Percentiles rank a stretch among this genome's conserved stretches.
Evolutionary conservation across 1,140 invertebrate genomes (phyloP).

Genomic region (Arion vulgaris): DNA sequence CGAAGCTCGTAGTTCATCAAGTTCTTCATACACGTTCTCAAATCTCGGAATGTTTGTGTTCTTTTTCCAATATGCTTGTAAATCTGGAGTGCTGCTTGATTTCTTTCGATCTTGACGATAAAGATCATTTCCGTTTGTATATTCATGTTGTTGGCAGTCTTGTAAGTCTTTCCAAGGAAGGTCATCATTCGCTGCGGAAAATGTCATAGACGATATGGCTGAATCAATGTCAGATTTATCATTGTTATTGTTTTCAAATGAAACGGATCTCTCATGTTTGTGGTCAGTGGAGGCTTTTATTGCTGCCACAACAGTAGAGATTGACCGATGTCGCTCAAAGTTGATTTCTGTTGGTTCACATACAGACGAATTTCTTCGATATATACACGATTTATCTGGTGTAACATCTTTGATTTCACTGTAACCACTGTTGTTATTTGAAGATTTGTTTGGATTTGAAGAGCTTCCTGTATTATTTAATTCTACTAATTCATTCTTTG

Average conservation of each 20-base stretch:
- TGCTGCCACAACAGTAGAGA: neutral
- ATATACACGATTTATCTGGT: neutral
- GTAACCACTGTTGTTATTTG: neutral
- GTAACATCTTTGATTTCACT: neutral
- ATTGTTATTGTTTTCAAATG: neutral
- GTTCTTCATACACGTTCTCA: conserved; percentile 31
- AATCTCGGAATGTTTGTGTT: neutral
- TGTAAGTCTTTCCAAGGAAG: neutral
- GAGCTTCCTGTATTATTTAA: neutral
- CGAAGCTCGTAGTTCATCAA: neutral
- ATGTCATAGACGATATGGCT: conserved; percentile 3
- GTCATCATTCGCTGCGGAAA: neutral
- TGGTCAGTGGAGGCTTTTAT: neutral
- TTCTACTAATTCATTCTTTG: neutral
- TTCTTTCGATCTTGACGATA: neutral
- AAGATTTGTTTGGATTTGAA: neutral
- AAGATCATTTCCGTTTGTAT: neutral
- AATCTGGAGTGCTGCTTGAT: conserved; percentile 30
- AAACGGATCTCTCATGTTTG: neutral
- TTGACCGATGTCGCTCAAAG: neutral
- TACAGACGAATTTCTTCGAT: neutral
- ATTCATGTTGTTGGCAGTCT: neutral
- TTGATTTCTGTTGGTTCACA: neutral
- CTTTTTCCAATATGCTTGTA: neutral
- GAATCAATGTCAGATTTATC: conserved; percentile 10